A percentile compares a stretch with the other conserved stretches of the same genome.
Evolutionary conservation across 2,113 vertebrate genomes (phyloP).

Genomic region (Chloropsis cyanopogon): DNA sequence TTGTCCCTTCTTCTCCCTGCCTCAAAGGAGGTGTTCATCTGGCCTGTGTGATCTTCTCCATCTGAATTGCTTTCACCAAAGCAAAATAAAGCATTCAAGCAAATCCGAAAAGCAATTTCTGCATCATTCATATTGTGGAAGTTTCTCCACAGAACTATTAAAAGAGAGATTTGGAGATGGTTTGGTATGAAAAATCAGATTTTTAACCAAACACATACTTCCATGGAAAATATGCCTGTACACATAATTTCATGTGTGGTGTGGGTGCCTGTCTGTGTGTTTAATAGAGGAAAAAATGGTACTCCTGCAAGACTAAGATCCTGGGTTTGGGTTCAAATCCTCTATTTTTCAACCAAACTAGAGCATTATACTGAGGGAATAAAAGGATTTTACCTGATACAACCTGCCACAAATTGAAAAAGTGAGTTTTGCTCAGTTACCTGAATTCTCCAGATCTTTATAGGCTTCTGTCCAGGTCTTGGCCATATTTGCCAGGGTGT

Average conservation of each 20-base stretch:
- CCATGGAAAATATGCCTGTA: neutral
- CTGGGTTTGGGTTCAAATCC: neutral
- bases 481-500: conserved; percentile 88
- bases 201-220: neutral
- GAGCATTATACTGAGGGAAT: neutral
- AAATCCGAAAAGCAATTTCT: conserved; percentile 46
- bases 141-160: neutral
- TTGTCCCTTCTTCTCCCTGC: neutral
- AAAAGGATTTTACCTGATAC: neutral
- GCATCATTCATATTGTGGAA: conserved; percentile 24
- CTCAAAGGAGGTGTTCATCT: conserved; percentile 10
- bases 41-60: neutral
- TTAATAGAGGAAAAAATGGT: neutral
- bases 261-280: neutral
- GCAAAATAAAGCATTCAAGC: conserved; percentile 29
- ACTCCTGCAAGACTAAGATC: neutral
- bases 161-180: neutral
- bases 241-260: neutral
- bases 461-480: conserved; percentile 94
- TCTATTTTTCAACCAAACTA: neutral
- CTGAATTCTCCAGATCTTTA: conserved; percentile 97
- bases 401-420: rapidly evolving
- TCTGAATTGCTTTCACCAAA: conserved; percentile 29
- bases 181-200: neutral
- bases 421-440: conserved; percentile 55